Evolutionary conservation across 2,797 vertebrate genomes (phyloP).

Genomic region (Neopelma chrysocephalum): DNA sequence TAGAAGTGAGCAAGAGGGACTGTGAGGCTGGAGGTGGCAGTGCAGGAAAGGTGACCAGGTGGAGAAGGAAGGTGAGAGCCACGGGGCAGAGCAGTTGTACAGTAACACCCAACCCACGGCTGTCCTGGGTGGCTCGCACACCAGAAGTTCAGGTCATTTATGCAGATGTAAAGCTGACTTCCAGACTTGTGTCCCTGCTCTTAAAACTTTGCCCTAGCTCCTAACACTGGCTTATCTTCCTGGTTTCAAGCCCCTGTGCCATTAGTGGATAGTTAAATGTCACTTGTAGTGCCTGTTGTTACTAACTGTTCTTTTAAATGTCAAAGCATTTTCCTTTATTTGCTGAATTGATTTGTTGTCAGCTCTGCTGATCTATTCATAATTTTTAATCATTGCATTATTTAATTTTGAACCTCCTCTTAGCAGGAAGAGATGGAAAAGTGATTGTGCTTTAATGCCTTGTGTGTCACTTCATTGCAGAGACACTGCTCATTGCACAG

Average conservation of each 20-base stretch:
- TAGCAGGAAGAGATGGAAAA: not conserved
- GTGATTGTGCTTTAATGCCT: not conserved
- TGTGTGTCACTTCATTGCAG: not conserved
- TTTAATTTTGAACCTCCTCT: not conserved
- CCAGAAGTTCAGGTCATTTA: not conserved
- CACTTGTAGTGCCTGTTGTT: not conserved
- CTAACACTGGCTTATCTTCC: not conserved
- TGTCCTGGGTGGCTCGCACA: not conserved
- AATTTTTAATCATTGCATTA: constrained; percentile 26
- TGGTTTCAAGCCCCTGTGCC: not conserved
- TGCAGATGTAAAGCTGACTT: not conserved
- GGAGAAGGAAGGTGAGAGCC: not conserved
- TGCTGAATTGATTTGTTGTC: not conserved
- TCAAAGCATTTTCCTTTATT: constrained; percentile 30
- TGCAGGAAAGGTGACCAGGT: not conserved
- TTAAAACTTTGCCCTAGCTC: not conserved
- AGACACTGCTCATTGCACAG: not conserved
- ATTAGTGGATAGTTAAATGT: not conserved
- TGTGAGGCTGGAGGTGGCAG: not conserved
- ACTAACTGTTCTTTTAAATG: constrained; percentile 16
- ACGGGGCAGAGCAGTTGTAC: not conserved
- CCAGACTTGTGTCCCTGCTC: not conserved
- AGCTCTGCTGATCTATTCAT: not conserved
- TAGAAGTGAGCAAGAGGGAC: not conserved
- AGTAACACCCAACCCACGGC: not conserved